Evolutionary conservation across 92 coral and sea anemone species (phyloP).

Genomic region (Umimayanthus chanpuru): DNA sequence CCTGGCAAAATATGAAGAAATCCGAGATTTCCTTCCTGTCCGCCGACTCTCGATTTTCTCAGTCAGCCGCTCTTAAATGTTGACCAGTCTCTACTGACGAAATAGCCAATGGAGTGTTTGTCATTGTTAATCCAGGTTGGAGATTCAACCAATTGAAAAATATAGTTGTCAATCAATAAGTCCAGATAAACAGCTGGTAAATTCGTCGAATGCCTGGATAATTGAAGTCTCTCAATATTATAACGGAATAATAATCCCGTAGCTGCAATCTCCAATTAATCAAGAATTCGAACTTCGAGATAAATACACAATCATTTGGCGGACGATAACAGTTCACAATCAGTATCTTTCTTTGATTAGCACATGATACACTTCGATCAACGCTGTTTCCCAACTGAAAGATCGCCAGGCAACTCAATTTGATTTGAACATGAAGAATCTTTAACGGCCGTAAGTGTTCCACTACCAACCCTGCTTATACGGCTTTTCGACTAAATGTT

Average conservation of each 20-base stretch:
- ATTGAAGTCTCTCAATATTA: slow-evolving; percentile 28
- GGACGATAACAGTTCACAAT: slow-evolving; percentile 58
- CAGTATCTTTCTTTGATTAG: slow-evolving; percentile 31
- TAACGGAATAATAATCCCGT: neutral
- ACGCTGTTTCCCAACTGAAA: slow-evolving; percentile 23
- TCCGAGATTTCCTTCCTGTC: too few relatives aligned
- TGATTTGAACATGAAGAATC: slow-evolving; percentile 33
- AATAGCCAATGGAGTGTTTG: neutral
- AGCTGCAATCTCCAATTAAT: neutral
- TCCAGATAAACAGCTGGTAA: neutral
- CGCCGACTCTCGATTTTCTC: too few relatives aligned
- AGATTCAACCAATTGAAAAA: neutral
- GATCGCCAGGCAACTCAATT: slow-evolving; percentile 13
- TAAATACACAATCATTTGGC: slow-evolving; percentile 35
- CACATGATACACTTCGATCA: slow-evolving; percentile 16
- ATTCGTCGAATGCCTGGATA: slow-evolving; percentile 17
- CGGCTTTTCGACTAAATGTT: slow-evolving; percentile 44
- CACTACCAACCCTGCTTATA: slow-evolving; percentile 43
- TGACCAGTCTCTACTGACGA: slow-evolving; percentile 17
- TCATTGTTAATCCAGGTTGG: neutral
- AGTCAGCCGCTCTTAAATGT: too few relatives aligned
- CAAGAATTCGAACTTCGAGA: neutral
- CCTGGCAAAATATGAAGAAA: too few relatives aligned
- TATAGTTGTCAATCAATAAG: neutral
- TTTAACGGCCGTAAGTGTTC: slow-evolving; percentile 54